A percentile compares a stretch with the other conserved stretches of the same genome.
Evolutionary conservation across 2,797 vertebrate genomes (phyloP).

Genomic region (Bucorvus abyssinicus): DNA sequence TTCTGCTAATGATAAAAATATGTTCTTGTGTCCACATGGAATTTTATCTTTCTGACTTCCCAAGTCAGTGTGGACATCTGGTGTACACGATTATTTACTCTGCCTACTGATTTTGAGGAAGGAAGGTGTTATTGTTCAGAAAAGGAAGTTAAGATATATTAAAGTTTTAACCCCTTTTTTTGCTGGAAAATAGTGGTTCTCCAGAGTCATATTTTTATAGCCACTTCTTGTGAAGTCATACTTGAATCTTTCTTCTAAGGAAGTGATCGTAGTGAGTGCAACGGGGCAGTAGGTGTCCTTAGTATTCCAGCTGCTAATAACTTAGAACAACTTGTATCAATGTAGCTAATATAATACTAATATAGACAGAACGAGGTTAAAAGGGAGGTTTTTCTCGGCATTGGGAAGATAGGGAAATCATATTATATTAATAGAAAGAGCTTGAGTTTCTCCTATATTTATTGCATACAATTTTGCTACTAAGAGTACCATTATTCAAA

Average conservation of each 20-base stretch:
- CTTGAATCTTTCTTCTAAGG: neutral
- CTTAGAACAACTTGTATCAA: neutral
- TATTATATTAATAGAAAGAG: neutral
- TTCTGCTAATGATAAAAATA: slow-evolving; percentile 22
- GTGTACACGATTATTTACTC: neutral
- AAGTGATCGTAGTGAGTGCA: neutral
- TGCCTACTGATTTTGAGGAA: neutral
- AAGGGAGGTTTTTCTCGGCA: neutral
- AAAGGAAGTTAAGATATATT: neutral
- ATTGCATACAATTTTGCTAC: neutral
- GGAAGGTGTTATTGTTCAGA: slow-evolving; percentile 13
- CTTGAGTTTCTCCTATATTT: neutral
- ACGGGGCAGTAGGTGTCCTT: neutral
- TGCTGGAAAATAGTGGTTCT: neutral
- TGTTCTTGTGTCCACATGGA: neutral
- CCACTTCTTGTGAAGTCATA: neutral
- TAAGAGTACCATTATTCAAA: neutral
- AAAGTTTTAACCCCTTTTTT: neutral
- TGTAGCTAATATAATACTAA: neutral
- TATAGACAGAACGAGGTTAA: neutral
- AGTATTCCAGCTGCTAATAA: neutral
- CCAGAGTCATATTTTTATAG: neutral
- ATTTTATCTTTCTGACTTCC: slow-evolving; percentile 21
- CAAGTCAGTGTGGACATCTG: neutral
- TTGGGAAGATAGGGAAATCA: neutral